Percentiles rank a stretch among this genome's conserved stretches.
Conservation (phyloP, 2,888 invertebrate genomes). For the Dicyrtomina minuta region DNA sequence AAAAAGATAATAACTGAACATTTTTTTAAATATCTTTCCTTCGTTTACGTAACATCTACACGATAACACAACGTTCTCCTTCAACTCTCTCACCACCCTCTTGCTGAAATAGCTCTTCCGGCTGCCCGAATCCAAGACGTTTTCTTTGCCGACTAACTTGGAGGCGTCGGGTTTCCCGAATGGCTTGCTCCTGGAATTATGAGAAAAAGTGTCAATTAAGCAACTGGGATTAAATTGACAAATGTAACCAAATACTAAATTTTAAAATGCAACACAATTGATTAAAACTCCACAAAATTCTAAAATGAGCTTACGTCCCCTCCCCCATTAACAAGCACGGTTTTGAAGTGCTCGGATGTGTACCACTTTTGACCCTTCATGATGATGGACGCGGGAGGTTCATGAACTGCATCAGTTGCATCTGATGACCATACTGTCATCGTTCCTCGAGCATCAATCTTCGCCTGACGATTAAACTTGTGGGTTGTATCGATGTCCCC, state of each 20-base stretch:
- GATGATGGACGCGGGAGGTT: conserved; percentile 83
- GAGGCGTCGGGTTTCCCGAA: conserved; percentile 46
- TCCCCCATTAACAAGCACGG: conserved; percentile 73
- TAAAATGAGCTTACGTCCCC: conserved; percentile 66
- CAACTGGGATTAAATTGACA: too few relatives aligned
- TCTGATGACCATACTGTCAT: conserved; percentile 91
- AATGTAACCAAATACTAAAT: background rate
- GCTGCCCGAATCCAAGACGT: conserved; percentile 44
- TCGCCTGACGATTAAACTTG: conserved; percentile 87
- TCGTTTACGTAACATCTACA: conserved; percentile 27
- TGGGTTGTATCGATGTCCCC: conserved; percentile 75
- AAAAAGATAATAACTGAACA: background rate
- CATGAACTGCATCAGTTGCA: conserved; percentile 66
- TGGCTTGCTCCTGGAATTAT: conserved; percentile 53
- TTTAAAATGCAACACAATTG: background rate
- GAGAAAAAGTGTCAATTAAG: conserved; percentile 17
- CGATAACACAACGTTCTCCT: conserved; percentile 48
- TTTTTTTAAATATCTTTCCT: background rate
- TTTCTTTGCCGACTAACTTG: conserved; percentile 44
- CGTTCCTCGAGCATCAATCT: conserved; percentile 73
- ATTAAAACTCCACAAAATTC: too few relatives aligned
- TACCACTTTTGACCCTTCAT: conserved; percentile 96
- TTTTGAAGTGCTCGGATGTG: conserved; percentile 78
- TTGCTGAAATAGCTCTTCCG: conserved; percentile 50
- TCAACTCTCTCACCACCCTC: conserved; percentile 45